phyloP scores from a whole-genome alignment of 1,140 invertebrate species.

The Sycophila sp. region DNA sequence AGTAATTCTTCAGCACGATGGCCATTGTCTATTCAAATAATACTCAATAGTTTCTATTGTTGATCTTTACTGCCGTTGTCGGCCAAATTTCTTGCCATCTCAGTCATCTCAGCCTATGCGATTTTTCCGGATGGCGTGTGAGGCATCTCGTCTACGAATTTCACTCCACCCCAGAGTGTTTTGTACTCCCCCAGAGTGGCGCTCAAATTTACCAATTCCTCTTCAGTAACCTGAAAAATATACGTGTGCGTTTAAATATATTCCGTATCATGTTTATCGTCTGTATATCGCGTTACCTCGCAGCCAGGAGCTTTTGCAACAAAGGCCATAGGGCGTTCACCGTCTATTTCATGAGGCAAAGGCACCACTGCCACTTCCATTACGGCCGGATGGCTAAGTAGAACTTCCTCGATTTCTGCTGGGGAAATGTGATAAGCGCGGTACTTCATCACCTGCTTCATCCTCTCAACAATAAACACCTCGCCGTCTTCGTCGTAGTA shows the following conservation, averaged over 20 bases:
- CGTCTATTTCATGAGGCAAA: constrained; percentile 64
- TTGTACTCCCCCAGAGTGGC: constrained; percentile 39
- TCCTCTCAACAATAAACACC: constrained; percentile 67
- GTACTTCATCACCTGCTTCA: constrained; percentile 74
- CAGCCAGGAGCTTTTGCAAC: constrained; percentile 48
- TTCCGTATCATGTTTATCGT: background rate
- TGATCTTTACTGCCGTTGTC: no score
- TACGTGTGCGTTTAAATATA: background rate
- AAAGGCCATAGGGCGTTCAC: constrained; percentile 71
- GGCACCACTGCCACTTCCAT: constrained; percentile 72
- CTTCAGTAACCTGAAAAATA: constrained; percentile 42
- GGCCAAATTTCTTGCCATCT: constrained; percentile 40
- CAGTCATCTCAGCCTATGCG: constrained; percentile 46
- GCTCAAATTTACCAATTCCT: constrained; percentile 45
- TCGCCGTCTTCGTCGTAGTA: constrained; percentile 65
- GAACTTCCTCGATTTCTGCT: constrained; percentile 70
- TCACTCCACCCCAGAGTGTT: constrained; percentile 62
- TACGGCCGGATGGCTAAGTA: constrained; percentile 68
- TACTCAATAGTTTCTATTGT: no score
- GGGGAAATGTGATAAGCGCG: constrained; percentile 70
- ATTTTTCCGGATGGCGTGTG: constrained; percentile 66
- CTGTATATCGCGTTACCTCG: constrained; percentile 30
- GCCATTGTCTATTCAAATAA: no score
- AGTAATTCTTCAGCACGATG: no score
- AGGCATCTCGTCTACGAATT: constrained; percentile 65